phyloP scores from a whole-genome alignment of 2,113 vertebrate genomes.

The Eurystomus gularis region DNA sequence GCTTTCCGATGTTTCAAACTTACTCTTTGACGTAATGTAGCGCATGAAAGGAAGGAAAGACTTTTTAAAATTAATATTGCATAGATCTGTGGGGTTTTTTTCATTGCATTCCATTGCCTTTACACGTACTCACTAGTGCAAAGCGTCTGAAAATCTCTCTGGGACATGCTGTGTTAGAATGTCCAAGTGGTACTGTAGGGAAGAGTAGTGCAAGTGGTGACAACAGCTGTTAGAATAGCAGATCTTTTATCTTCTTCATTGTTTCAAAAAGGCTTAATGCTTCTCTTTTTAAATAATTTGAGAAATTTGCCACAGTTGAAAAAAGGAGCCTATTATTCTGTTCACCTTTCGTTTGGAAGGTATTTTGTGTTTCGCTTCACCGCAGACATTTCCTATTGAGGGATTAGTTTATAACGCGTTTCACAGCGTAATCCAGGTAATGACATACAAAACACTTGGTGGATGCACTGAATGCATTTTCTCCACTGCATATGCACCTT shows the following conservation, averaged over 20 bases:
- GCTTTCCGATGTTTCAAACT: constrained; percentile 50
- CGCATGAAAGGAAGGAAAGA: neutral
- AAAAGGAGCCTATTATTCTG: neutral
- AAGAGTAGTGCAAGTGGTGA: neutral
- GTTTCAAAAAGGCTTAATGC: neutral
- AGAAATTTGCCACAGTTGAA: neutral
- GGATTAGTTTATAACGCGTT: neutral
- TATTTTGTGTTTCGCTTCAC: neutral
- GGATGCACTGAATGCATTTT: neutral
- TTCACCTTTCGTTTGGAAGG: neutral
- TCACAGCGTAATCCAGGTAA: neutral
- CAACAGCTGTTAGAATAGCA: neutral
- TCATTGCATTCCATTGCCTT: neutral
- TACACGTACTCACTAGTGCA: neutral
- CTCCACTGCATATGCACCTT: neutral
- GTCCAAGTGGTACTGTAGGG: neutral
- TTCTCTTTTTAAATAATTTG: neutral
- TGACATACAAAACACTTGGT: neutral
- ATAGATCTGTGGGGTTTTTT: neutral
- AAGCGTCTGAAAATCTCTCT: neutral
- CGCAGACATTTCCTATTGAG: neutral
- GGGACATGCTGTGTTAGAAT: neutral
- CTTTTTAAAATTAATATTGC: neutral
- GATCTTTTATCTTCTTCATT: neutral
- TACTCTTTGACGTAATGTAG: constrained; percentile 24